Base-by-base conservation (phyloP, 2,888 invertebrate species). In the Drosophila pseudotakahashii region DNA sequence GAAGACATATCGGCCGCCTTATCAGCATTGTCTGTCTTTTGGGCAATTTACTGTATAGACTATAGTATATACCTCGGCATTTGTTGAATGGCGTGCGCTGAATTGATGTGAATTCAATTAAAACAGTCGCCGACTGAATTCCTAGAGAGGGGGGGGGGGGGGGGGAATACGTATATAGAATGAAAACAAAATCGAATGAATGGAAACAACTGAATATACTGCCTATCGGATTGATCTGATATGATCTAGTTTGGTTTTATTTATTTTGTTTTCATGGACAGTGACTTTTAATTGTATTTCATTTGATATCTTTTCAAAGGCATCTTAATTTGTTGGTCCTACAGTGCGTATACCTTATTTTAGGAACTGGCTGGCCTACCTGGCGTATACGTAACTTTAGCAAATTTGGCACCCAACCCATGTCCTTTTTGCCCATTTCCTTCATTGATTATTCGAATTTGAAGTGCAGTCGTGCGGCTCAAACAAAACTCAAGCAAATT, bases 101-200 rank as follows among this genome's bases (percentile, higher is more conserved):
- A 80, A 81, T 80, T 84, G 81, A 84, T 84, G 64, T 70, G 79
- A 84, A 84, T 80, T 84, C 70, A 84, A 84, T 80, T 81, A 73
- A 78, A 37, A 61, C 55, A 48, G 67, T 71, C 83, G 73, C 47
- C 69, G 30, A 19, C 37, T 34, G 53, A 39, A 37, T 54, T 53
- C n/a, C 67, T 7, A 51, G 7, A 32, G 2, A 3, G 19, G 19
- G 19, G n/a, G 13, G n/a, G 2, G 0, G 5, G 50, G 7, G 13
- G 9, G 30, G 11, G 7, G 11, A 48, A 41, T 34, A 61, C 48
- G 13, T 34, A 47, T 62, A 41, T 34, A 10, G 14, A 62, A 48
- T 60, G 45, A 32, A 59, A 62, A 62, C 45, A 60, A 60, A 62
- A 60, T 60, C 37, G 61, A 62, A 39, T 63, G 48, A 61, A 61